Evolutionary conservation across 2,113 vertebrate species (phyloP), one percentile per base, ranked within the genome.

Genomic region (Rhipidura dahli): DNA sequence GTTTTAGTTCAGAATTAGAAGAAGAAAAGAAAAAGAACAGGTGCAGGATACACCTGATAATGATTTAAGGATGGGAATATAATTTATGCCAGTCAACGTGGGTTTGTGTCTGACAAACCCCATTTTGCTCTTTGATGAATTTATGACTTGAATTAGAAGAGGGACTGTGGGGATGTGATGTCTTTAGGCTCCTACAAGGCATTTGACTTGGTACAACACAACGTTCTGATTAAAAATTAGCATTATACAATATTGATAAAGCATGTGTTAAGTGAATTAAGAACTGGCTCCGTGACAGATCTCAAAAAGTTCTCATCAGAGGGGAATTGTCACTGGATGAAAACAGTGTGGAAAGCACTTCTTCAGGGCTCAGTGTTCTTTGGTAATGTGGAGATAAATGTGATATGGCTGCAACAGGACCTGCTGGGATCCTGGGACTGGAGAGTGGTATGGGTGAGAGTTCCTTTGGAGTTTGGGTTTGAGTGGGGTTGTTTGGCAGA

Each of bases 211-310:
- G 64, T 89, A 50, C 83, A 92, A 87, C 90, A 89, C 72, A 93
- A 69, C 0, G 1, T 92, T 89, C 72, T 92, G 94, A 90, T 94
- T 92, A 93, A 93, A 94, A 97, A 94, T 93, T 71, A 93, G 92
- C 86, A 82, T 89, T 93, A 76, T 81, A 78, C 71, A 93, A 90
- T 96, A 96, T 95, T 95, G 96, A 94, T 96, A 94, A 94, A 95
- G 79, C 90, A 64, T 0, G 1, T 71, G 76, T 84, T 93, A 95
- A 97, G 83, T 93, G 92, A 83, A 95, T 95, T 97, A 92, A 90
- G 79, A 86, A 40, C 85, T 92, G 93, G 82, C 91, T 94, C 50
- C 0, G 23, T 94, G 90, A 92, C 92, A 92, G 88, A 89, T 86
- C 87, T 95, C 49, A 83, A 23, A 83, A 95, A 89, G 72, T 71